Conservation (phyloP, 2,888 invertebrate genomes). For the Pyrrhia umbra region DNA sequence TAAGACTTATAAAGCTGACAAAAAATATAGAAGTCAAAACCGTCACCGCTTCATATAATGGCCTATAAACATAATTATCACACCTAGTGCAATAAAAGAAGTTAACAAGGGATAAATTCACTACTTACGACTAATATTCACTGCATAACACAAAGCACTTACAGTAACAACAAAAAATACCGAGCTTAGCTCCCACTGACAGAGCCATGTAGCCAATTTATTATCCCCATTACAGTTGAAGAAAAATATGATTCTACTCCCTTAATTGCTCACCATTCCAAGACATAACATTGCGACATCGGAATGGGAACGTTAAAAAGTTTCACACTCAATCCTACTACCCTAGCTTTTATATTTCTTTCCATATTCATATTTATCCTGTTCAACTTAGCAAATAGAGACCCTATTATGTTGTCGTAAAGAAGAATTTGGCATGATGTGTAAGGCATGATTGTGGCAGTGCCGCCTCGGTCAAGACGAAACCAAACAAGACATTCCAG, state of each 20-base stretch:
- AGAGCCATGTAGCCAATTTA: conserved; percentile 47
- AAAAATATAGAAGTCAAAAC: conserved; percentile 28
- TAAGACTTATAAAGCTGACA: conserved; percentile 11
- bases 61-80: conserved; percentile 44
- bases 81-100: conserved; percentile 41
- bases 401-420: conserved; percentile 11
- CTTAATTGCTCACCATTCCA: conserved; percentile 55
- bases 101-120: conserved; percentile 44
- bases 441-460: conserved; percentile 23
- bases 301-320: conserved; percentile 52
- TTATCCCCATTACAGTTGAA: conserved; percentile 39
- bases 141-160: conserved; percentile 26
- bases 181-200: conserved; percentile 10
- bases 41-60: conserved; percentile 13
- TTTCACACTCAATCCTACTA: conserved; percentile 58
- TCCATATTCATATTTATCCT: conserved; percentile 49
- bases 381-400: conserved; percentile 16
- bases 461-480: conserved; percentile 29
- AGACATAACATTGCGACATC: conserved; percentile 39
- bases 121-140: conserved; percentile 45
- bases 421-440: conserved; percentile 4
- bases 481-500: conserved; percentile 59
- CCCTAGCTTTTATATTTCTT: conserved; percentile 32
- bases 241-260: conserved; percentile 55
- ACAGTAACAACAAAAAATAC: conserved; percentile 43